Evolutionary conservation across 2,113 vertebrate species (phyloP), one percentile per base, ranked within the genome.

Genomic region (Rhineura floridana): DNA sequence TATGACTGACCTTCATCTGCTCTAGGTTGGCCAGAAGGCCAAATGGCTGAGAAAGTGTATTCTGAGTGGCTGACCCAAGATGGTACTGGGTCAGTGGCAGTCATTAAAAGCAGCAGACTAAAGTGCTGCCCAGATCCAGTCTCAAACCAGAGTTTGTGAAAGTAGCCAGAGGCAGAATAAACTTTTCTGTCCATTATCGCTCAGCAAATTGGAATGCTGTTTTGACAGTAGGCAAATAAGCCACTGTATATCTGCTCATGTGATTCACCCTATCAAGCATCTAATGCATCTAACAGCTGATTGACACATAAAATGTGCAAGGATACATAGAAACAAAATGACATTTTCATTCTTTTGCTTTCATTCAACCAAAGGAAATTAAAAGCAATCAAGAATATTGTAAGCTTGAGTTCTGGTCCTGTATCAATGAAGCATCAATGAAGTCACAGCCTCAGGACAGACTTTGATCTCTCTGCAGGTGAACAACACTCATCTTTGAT

Each of bases 41-140:
- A 83, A 88, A 76, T 67, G 23, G n/a, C 59, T 42, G 59, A 88
- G 70, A 76, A 83, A 77, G n/a, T 76, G 30, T 81, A 78, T 59
- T 23, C 79, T 73, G 46, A 83, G 42, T 30, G 73, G 33, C 23
- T 83, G 70, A 88, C 81, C 81, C n/a, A 76, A 76, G 70, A 88
- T 82, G 52, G 55, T 82, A 33, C n/a, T 52, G 70, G 59, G 59
- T 88, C 44, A 77, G 25, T 28, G 42, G 82, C 46, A 39, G 87
- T 83, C 72, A 83, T 83, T 88, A 83, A 65, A 76, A 65, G 8
- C 80, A 67, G 59, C 44, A 77, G n/a, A 30, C 69, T 88, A 82
- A 83, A 83, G 67, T 42, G 72, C 72, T 77, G 28, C 72, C n/a
- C 87, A 67, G 70, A 77, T 39, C 44, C 70, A 77, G 25, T 30